These are phyloP conservation scores for Megalops atlanticus DNA, from an alignment of 2,113 vertebrate species.

Conservation along the genomic window DNA sequence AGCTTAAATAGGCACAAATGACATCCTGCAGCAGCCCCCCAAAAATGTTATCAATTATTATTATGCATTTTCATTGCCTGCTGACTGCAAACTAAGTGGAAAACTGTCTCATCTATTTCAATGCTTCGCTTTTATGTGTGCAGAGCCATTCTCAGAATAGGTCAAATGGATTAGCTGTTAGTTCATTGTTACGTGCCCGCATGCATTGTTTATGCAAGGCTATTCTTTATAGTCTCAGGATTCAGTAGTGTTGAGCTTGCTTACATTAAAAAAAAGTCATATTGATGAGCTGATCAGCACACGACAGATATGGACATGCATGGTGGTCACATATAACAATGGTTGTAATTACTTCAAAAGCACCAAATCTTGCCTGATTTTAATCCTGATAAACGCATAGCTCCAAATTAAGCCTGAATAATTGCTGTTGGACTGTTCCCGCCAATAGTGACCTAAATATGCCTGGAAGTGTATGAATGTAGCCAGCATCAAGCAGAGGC, in stretches of 20 bases:
- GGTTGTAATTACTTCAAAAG: neutral
- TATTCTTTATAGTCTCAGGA: neutral
- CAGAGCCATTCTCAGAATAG: constrained; percentile 19
- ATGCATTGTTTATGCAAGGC: constrained; percentile 18
- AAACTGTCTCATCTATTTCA: constrained; percentile 37
- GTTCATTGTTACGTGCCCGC: neutral
- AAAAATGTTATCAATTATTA: constrained; percentile 47
- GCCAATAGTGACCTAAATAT: constrained; percentile 52
- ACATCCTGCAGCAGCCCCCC: constrained; percentile 32
- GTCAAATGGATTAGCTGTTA: constrained; percentile 28
- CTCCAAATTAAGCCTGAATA: constrained; percentile 46
- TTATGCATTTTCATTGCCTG: constrained; percentile 34
- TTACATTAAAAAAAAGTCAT: neutral
- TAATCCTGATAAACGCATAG: neutral
- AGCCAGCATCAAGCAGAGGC: constrained; percentile 39
- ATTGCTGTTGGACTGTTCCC: constrained; percentile 40
- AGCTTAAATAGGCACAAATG: constrained; percentile 39
- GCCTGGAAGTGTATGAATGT: constrained; percentile 40
- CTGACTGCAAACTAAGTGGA: constrained; percentile 34
- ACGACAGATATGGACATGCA: too few relatives aligned
- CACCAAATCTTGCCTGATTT: too few relatives aligned
- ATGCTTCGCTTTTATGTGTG: constrained; percentile 20
- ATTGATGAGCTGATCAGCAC: neutral
- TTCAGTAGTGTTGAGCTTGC: neutral
- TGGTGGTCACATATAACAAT: neutral